Conservation (phyloP, 2,797 vertebrate species). For the Pseudomugil gertrudae region DNA sequence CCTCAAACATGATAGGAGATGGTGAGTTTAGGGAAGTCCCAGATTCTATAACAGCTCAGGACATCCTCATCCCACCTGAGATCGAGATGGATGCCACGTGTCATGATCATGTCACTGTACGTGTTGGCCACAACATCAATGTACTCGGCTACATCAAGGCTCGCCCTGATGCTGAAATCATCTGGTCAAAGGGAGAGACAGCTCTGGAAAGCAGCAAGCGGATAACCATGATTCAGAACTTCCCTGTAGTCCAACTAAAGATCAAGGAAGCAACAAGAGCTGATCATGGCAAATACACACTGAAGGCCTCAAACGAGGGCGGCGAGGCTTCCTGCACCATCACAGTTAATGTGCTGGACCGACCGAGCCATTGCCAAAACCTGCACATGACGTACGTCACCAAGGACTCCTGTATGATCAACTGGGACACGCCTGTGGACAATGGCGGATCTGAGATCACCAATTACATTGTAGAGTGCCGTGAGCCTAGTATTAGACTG, state of each 20-base stretch:
- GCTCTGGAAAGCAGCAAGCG: constrained; percentile 87
- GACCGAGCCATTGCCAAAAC: constrained; percentile 96
- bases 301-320: constrained; percentile 93
- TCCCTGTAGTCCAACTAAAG: constrained; percentile 89
- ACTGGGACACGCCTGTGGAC: constrained; percentile 95
- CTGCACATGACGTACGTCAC: constrained; percentile 89
- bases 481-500: constrained; percentile 91
- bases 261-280: constrained; percentile 92
- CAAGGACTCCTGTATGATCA: constrained; percentile 92
- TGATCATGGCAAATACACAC: constrained; percentile 93
- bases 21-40: constrained; percentile 93
- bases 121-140: constrained; percentile 95
- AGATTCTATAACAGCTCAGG: constrained; percentile 92
- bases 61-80: constrained; percentile 96
- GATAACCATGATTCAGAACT: constrained; percentile 85
- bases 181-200: constrained; percentile 92
- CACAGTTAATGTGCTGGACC: constrained; percentile 94
- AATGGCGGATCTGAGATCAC: constrained; percentile 98
- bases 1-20: constrained; percentile 95
- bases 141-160: constrained; percentile 92
- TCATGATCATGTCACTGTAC: constrained; percentile 90
- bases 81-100: constrained; percentile 92
- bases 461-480: constrained; percentile 97
- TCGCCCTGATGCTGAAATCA: constrained; percentile 93
- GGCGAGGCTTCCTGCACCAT: constrained; percentile 93